Conservation (phyloP, 2,888 invertebrate genomes). For the Hofmannophila pseudospretella region DNA sequence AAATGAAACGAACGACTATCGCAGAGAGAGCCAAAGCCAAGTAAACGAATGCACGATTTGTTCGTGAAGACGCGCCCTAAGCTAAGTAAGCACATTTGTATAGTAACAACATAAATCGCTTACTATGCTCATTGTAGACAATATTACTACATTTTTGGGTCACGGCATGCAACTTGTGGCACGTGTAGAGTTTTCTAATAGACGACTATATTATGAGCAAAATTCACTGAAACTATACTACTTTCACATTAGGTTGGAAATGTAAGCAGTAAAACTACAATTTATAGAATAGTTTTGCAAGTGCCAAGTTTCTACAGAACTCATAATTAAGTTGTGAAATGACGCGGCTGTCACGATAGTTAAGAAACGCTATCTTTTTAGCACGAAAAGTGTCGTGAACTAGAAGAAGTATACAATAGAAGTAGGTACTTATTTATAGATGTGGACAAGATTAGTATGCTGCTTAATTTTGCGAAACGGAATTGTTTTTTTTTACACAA, state of each 20-base stretch:
- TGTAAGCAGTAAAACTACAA: neutral
- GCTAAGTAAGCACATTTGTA: conserved; percentile 5
- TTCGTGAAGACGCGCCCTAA: conserved; percentile 9
- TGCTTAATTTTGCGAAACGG: no score
- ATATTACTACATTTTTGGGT: conserved; percentile 46
- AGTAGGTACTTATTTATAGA: neutral
- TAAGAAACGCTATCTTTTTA: conserved; percentile 35
- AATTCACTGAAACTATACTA: no score
- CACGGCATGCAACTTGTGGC: conserved; percentile 31
- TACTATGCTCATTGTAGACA: conserved; percentile 33
- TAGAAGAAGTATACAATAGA: neutral
- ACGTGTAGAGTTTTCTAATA: conserved; percentile 25
- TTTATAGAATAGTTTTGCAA: neutral
- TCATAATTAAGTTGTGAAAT: conserved; percentile 47
- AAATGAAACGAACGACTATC: neutral
- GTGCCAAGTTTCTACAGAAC: conserved; percentile 28
- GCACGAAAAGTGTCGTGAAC: conserved; percentile 36
- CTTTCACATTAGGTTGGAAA: no score
- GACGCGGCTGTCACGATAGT: conserved; percentile 49
- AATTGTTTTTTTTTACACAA: no score
- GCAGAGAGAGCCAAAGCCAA: neutral
- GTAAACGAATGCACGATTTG: neutral
- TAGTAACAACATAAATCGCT: conserved; percentile 26
- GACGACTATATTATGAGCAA: no score
- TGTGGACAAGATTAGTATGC: neutral